These are phyloP conservation scores for Stenotaenia linearis DNA, from an alignment of 2,888 invertebrate species.

Conservation along the genomic window DNA sequence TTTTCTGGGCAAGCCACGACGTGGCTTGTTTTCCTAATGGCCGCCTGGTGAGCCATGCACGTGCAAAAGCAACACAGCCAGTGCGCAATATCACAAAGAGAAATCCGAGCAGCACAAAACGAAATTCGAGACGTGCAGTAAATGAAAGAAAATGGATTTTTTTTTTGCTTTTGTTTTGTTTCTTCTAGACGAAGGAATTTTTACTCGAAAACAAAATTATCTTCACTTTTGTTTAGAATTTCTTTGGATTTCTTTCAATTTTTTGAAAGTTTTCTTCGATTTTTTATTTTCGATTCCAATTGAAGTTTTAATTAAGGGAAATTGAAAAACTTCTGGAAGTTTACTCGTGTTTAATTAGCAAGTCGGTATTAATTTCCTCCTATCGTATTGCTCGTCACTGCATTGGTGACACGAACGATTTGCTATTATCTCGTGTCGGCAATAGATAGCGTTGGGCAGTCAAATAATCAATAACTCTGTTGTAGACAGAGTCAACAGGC, in stretches of 20 bases:
- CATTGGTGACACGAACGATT: background rate
- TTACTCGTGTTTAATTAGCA: background rate
- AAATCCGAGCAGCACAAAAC: background rate
- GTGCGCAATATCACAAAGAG: background rate
- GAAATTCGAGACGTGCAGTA: background rate
- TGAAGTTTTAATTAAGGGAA: background rate
- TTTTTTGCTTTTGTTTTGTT: background rate
- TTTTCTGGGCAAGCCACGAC: constrained; percentile 4
- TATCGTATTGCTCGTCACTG: too few relatives aligned
- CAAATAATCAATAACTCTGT: background rate
- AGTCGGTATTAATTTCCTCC: too few relatives aligned
- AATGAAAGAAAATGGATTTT: background rate
- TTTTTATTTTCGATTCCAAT: background rate
- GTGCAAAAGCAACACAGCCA: background rate
- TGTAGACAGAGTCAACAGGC: constrained; percentile 4
- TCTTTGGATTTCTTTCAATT: too few relatives aligned
- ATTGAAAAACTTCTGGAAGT: background rate
- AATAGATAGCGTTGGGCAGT: background rate
- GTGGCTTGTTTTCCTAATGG: constrained; percentile 4
- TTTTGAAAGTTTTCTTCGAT: background rate
- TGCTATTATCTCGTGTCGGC: background rate
- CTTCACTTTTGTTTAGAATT: too few relatives aligned
- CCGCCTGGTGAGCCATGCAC: background rate
- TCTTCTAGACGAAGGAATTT: background rate
- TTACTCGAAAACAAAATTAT: background rate